Percentiles rank a stretch among this genome's conserved stretches.
Evolutionary conservation across 1,140 invertebrate genomes (phyloP).

Genomic region (Caenorhabditis remanei): DNA sequence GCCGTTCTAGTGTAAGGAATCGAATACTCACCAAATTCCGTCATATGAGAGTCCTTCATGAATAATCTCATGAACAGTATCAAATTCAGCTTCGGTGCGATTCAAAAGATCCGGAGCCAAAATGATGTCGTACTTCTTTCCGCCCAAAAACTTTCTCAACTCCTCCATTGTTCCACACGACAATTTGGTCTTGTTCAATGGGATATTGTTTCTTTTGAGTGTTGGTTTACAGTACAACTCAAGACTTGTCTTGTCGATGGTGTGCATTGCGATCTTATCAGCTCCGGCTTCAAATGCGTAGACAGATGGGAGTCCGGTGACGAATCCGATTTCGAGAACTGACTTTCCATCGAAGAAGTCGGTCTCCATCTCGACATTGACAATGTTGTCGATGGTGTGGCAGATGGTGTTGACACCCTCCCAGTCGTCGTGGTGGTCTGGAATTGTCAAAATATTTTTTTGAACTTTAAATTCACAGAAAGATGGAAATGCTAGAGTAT

Average conservation of each 20-base stretch:
- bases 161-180: slow-evolving; percentile 65
- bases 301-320: slow-evolving; percentile 73
- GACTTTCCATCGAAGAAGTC: slow-evolving; percentile 72
- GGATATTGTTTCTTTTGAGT: slow-evolving; percentile 72
- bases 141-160: slow-evolving; percentile 60
- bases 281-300: slow-evolving; percentile 73
- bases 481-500: no score
- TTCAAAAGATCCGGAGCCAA: slow-evolving; percentile 73
- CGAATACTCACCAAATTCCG: slow-evolving; percentile 72
- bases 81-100: slow-evolving; percentile 70
- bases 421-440: slow-evolving; percentile 69
- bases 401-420: slow-evolving; percentile 75
- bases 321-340: slow-evolving; percentile 74
- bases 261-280: slow-evolving; percentile 69
- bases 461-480: no score
- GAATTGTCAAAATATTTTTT: not conserved
- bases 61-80: slow-evolving; percentile 71
- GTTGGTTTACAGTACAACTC: slow-evolving; percentile 73
- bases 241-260: slow-evolving; percentile 64
- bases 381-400: slow-evolving; percentile 70
- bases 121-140: slow-evolving; percentile 72
- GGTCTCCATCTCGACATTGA: slow-evolving; percentile 73
- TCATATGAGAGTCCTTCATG: slow-evolving; percentile 69
- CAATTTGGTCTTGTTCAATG: slow-evolving; percentile 71
- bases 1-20: not conserved